Conservation (phyloP, 2,113 vertebrate species). For the Cyprinus carpio region DNA sequence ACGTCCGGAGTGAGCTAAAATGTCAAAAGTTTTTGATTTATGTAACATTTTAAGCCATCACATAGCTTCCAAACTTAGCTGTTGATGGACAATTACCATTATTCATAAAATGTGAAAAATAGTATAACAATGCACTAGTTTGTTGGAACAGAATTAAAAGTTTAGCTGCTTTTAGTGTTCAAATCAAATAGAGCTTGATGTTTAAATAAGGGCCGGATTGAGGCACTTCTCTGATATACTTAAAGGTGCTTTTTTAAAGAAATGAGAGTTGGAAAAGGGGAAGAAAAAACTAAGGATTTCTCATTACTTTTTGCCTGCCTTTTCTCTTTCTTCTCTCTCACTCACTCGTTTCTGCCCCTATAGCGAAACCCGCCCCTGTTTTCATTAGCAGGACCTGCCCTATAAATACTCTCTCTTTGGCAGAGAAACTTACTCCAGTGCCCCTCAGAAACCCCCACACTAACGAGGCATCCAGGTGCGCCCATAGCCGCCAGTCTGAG, state of each 20-base stretch:
- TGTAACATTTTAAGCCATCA: too few species aligned
- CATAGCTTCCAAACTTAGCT: neutral
- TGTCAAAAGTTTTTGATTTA: neutral
- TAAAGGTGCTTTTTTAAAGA: conserved; percentile 56
- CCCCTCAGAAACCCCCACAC: conserved; percentile 42
- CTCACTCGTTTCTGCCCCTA: conserved; percentile 65
- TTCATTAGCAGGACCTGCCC: conserved; percentile 71
- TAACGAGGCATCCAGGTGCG: neutral
- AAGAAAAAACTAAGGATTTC: conserved; percentile 66
- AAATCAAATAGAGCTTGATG: neutral
- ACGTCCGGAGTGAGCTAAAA: neutral
- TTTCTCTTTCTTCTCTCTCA: conserved; percentile 64
- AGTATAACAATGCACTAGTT: neutral
- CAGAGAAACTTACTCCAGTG: conserved; percentile 63
- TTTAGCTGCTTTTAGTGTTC: neutral
- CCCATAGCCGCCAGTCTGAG: conserved; percentile 68
- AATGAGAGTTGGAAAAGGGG: neutral
- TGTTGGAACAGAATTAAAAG: neutral
- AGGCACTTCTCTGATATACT: neutral
- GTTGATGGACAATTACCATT: neutral
- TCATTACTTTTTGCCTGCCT: conserved; percentile 74
- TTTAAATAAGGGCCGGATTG: neutral
- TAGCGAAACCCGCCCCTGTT: conserved; percentile 65
- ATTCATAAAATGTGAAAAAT: neutral
- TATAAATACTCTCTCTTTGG: conserved; percentile 73